Evolutionary conservation across 1,140 invertebrate genomes (phyloP), one percentile per base, ranked within the genome.

Genomic region (Ceratosolen fusciceps): DNA sequence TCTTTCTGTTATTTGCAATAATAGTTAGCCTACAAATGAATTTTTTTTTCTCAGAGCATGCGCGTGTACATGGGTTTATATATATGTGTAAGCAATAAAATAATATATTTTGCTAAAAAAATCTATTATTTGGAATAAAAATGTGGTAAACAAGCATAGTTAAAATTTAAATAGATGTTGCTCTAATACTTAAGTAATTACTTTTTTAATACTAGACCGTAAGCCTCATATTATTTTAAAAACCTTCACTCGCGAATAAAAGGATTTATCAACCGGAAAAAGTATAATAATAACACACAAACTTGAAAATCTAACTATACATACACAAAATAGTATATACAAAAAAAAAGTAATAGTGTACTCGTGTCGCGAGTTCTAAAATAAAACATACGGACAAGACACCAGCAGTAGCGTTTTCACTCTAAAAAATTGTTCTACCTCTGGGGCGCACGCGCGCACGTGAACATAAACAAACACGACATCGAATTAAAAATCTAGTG

Each of bases 311-410:
- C 54, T 26, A 60, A 37, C 60, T 65, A 65, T 21, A 37, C 31
- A 31, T 65, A 37, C 26, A n/a, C 34, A 24, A 37, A 65, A 65
- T 62, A n/a, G 19, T 2, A 37, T 31, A 31, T 12, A 21, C 26
- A 16, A 34, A 34, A 65, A 65, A n/a, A 37, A 37, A 65, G 37
- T 34, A 37, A 37, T 65, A 65, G 37, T 37, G 60, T 37, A 65
- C 60, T 65, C 60, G 60, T 65, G 34, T 65, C 34, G 31, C 60
- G 26, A 12, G 21, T 19, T 37, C 21, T 37, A 65, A 65, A 65
- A 65, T 21, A n/a, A 65, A 65, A n/a, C 34, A 37, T 65, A n/a
- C 60, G 60, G 31, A 65, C 31, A 37, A 65, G 31, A 65, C 31
- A 65, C 31, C 31, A 5, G 60, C 19, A 9, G 31, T 19, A 37